Conservation (phyloP, 2,888 invertebrate genomes). For the Napeogenes inachia region DNA sequence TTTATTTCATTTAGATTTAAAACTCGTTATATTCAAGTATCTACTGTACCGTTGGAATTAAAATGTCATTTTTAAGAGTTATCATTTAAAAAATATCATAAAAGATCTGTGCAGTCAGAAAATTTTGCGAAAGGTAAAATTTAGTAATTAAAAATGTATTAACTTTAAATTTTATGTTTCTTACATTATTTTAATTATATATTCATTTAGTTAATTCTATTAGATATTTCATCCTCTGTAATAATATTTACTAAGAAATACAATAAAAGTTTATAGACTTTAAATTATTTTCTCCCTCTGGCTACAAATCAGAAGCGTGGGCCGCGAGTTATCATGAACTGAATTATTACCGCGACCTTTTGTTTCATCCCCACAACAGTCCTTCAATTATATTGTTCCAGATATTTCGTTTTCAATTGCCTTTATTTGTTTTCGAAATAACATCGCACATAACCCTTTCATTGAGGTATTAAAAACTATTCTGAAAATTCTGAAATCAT, state of each 20-base stretch:
- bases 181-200: too few relatives aligned
- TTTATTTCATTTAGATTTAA: conserved; percentile 27
- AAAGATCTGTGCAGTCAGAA: too few relatives aligned
- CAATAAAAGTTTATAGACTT: conserved; percentile 9
- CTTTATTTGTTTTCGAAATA: too few relatives aligned
- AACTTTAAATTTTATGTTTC: too few relatives aligned
- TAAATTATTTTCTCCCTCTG: conserved; percentile 1
- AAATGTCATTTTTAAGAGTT: too few relatives aligned
- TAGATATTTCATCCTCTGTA: background rate
- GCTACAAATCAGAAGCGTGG: background rate
- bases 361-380: conserved; percentile 16
- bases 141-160: too few relatives aligned
- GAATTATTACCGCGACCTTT: conserved; percentile 20
- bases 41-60: too few relatives aligned
- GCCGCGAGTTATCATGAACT: background rate
- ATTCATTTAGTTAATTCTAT: too few relatives aligned
- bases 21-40: conserved; percentile 16
- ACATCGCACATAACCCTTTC: too few relatives aligned
- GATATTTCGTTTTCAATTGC: conserved; percentile 18
- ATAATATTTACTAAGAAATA: conserved; percentile 7
- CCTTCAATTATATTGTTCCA: conserved; percentile 21
- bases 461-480: background rate
- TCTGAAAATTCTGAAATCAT: background rate
- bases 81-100: too few relatives aligned
- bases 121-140: too few relatives aligned